Evolutionary conservation across 2,888 invertebrate genomes (phyloP).

Genomic region (Punctoribates punctum): DNA sequence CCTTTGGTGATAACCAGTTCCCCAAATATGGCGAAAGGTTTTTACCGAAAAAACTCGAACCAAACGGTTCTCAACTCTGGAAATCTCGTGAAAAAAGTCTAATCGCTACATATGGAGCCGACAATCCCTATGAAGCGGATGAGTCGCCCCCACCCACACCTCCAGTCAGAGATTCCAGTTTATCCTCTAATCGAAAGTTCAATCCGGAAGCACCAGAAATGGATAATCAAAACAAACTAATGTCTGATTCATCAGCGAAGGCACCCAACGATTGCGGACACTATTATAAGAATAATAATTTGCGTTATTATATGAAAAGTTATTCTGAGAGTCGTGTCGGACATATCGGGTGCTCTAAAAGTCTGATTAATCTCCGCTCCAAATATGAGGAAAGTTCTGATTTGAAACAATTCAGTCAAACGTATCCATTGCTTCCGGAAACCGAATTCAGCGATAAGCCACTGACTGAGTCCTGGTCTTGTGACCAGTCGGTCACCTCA

Average conservation of each 20-base stretch:
- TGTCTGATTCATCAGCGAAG: slow-evolving; percentile 35
- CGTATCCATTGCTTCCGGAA: slow-evolving; percentile 31
- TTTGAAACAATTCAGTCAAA: slow-evolving; percentile 36
- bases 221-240: slow-evolving; percentile 35
- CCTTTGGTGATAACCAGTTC: neutral
- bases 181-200: slow-evolving; percentile 34
- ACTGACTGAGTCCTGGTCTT: slow-evolving; percentile 33
- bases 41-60: neutral
- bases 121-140: neutral
- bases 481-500: slow-evolving; percentile 31
- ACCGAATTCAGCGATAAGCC: slow-evolving; percentile 14
- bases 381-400: slow-evolving; percentile 34
- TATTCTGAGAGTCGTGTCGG: slow-evolving; percentile 26
- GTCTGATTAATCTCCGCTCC: slow-evolving; percentile 28
- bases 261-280: slow-evolving; percentile 2
- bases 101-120: neutral
- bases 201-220: neutral
- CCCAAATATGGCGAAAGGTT: slow-evolving; percentile 8
- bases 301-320: slow-evolving; percentile 10
- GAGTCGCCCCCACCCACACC: slow-evolving; percentile 42
- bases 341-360: slow-evolving; percentile 25
- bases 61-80: slow-evolving; percentile 13
- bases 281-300: slow-evolving; percentile 27
- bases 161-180: slow-evolving; percentile 41
- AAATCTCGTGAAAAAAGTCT: slow-evolving; percentile 10